Base-by-base conservation (phyloP, 2,888 invertebrate species). In the Lypha dubia region DNA sequence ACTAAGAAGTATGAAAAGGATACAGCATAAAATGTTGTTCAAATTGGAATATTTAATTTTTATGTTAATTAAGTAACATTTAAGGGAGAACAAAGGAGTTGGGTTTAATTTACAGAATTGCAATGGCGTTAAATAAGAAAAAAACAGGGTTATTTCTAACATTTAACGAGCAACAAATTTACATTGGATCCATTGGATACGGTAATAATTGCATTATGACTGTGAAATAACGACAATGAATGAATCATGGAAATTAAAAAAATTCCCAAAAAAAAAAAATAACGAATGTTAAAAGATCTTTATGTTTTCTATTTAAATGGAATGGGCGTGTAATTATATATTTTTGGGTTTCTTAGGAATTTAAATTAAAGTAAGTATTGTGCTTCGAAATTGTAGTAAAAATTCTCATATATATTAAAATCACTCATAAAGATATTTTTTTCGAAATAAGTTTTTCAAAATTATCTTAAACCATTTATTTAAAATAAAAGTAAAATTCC, bases 11-110 rank as follows among this genome's bases (percentile, higher is more conserved):
- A 13, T 35, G 35, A 9, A 79, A 77, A 73, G 80, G 80, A 81
- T 81, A 77, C 65, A 74, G 51, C 77, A 65, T 77, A 81, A 81
- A 84, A 81, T 84, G 68, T 81, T 81, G 77, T 84, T 84, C 70
- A 84, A 84, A 84, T 77, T 79, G 74, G 84, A 84, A 84, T 84
- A 81, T 84, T 84, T 84, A 79, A 84, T 77, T 84, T 84, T 81
- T 84, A 84, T 84, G 84, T 84, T 84, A 84, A 84, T 84, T 84
- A 81, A 81, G 73, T 38, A 70, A 68, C 28, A 56, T 71, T 63
- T 46, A n/a, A 17, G 58, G 17, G 28, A 32, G 17, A 63, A 58
- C 15, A 15, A 24, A 38, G 41, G 32, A 51, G 51, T 44, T 46
- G 63, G 46, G n/a, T 53, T 28, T 65, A 17, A 51, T 49, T n/a